Percentiles rank a stretch among this genome's conserved stretches.
These are phyloP conservation scores for Callospermophilus lateralis DNA, from an alignment of 2,113 vertebrate genomes.

Conservation along the genomic window DNA sequence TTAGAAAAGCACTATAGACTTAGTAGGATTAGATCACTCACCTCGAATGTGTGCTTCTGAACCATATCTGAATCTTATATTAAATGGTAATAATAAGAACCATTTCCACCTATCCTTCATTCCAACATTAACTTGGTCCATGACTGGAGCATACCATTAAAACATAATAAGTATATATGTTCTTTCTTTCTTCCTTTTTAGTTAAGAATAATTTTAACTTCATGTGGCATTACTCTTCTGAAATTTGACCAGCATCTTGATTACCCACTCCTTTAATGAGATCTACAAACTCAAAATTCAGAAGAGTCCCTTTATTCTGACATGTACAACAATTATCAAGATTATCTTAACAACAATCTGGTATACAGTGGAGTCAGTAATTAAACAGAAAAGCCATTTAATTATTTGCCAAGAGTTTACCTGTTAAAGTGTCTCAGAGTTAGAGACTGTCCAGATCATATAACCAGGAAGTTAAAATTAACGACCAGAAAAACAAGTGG, in stretches of 20 bases:
- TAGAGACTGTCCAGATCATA: constrained; percentile 61
- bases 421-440: constrained; percentile 9
- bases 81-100: constrained; percentile 44
- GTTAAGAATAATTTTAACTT: background rate
- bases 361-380: constrained; percentile 27
- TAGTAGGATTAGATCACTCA: constrained; percentile 31
- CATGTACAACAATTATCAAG: constrained; percentile 44
- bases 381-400: constrained; percentile 49
- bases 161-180: constrained; percentile 56
- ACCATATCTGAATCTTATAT: constrained; percentile 40
- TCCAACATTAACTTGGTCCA: background rate
- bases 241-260: constrained; percentile 42
- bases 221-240: constrained; percentile 14
- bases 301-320: constrained; percentile 49
- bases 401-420: constrained; percentile 62
- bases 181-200: background rate
- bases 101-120: constrained; percentile 42
- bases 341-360: constrained; percentile 29
- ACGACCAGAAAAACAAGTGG: constrained; percentile 50
- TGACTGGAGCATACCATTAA: constrained; percentile 61
- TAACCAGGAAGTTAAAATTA: constrained; percentile 72
- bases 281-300: constrained; percentile 52
- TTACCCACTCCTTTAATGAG: constrained; percentile 6
- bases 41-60: background rate
- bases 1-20: constrained; percentile 58